Base-by-base conservation (phyloP, 2,113 vertebrate genomes). In the Charina bottae region DNA sequence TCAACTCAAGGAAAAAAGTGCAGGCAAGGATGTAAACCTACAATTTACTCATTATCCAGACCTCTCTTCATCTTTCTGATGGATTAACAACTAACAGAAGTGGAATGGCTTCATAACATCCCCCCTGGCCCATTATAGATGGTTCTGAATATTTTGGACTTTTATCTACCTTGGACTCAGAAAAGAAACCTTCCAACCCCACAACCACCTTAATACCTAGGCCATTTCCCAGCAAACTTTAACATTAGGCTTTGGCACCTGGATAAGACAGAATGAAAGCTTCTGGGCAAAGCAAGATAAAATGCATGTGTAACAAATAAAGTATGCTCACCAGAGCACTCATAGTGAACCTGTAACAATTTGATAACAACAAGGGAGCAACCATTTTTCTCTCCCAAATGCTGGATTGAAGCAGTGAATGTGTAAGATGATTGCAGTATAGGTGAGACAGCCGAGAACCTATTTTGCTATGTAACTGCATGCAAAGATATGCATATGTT, bases 311-410 rank as follows among this genome's bases (percentile, higher is more conserved):
- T 59, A 83, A 78, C 64, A 54, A 91, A 85, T 90, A 83, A 88
- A 91, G 64, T 88, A 15, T 58, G 37, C 85, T 91, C 17, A 19
- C 26, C 46, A 42, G 62, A 59, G 55, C 15, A 4, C 24, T 49
- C 78, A 59, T 55, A 88, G 37, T 49, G 64, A 88, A 87, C 85
- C 85, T 88, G 90, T 49, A 88, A 54, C 62, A 49, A 58, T 91
- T 88, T 49, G 85, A 88, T 88, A 88, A 88, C 90, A 78, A 87
- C 58, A 37, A 87, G 37, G 24, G 72, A 91, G 85, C 24, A 42
- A 54, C 53, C 58, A 42, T 42, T 17, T n/a, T 42, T 28, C 19
- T 28, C 60, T 46, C 85, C 33, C 46, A 23, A n/a, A 6, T 37
- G 24, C 53, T 46, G 54, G 37, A 46, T 5, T 23, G 62, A 72